Base-by-base conservation (phyloP, 2,797 vertebrate genomes). In the Thaleichthys pacificus region DNA sequence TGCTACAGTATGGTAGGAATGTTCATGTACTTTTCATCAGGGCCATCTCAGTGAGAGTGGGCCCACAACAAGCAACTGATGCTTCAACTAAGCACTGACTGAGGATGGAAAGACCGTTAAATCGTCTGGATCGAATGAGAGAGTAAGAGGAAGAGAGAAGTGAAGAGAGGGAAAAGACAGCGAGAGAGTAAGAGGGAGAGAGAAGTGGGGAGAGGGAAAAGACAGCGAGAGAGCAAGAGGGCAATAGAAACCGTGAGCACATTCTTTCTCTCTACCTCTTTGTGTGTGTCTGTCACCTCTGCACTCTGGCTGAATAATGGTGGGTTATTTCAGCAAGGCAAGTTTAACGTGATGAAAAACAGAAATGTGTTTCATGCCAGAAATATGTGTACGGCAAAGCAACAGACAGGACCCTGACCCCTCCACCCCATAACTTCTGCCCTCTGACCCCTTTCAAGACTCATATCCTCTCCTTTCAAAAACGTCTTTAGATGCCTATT, bases 61-160 rank as follows among this genome's bases (percentile, higher is more conserved):
- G 61, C 58, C 69, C 61, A 67, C 68, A 77, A 79, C n/a, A 68
- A 64, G 69, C 57, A 75, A 70, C 70, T 77, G 61, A 42, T 65
- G 65, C 49, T 68, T 61, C 35, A 70, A 58, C 35, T 21, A 12
- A 11, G 26, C 51, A 47, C 32, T 30, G 42, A 7, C 47, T 32
- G 21, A 56, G 11, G 11, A 17, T 7, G 4, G 15, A 4, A n/a
- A 17, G 19, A 47, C 42, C 42, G 42, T 4, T 54, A 21, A 4
- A 57, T 61, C 26, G 28, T 73, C 76, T 65, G 63, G 19, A 21
- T 38, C 1, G 63, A 42, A 65, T 42, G n/a, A 56, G 51, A n/a
- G 9, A 66, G 64, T 24, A 38, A 24, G 21, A 66, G 4, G 24
- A 24, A 26, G 60, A 30, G 26, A 30, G 15, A 0, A 7, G 60